phyloP scores from a whole-genome alignment of 2,113 vertebrate species.

The Paradisaea rubra region DNA sequence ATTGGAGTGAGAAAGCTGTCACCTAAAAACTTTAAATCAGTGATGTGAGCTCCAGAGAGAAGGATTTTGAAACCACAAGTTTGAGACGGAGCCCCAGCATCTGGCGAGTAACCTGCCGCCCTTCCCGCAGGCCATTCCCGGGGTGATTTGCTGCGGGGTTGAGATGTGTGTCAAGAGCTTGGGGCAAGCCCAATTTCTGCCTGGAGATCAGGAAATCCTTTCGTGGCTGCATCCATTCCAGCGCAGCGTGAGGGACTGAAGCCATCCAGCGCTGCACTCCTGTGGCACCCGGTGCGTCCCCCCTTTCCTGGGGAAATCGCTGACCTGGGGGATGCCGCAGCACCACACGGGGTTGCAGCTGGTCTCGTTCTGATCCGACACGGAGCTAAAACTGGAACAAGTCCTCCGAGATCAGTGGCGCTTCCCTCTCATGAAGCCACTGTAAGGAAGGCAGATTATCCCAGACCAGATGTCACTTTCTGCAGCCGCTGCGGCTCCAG shows the following conservation, averaged over 20 bases:
- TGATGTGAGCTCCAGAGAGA: not conserved
- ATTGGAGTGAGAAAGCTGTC: not conserved
- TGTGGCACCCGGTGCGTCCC: rapidly evolving
- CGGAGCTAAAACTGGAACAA: slow-evolving; percentile 42
- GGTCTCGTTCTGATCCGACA: not conserved
- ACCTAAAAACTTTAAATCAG: not conserved
- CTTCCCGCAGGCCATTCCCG: rapidly evolving
- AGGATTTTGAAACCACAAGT: not conserved
- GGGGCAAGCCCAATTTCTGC: not conserved
- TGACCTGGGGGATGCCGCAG: not conserved
- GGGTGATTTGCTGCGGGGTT: rapidly evolving
- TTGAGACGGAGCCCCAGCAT: rapidly evolving
- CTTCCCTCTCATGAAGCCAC: not conserved
- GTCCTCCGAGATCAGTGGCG: not conserved
- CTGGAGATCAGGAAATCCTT: not conserved
- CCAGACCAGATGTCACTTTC: slow-evolving; percentile 30
- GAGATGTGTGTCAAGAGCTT: not conserved
- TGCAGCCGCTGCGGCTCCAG: not conserved
- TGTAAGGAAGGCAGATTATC: not conserved
- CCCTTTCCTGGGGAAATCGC: rapidly evolving
- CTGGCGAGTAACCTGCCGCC: rapidly evolving
- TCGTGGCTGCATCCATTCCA: not conserved
- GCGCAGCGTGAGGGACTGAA: rapidly evolving
- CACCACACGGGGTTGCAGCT: not conserved
- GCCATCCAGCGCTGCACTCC: rapidly evolving